phyloP scores from a whole-genome alignment of 2,888 invertebrate species.

The Apodemia duryi region DNA sequence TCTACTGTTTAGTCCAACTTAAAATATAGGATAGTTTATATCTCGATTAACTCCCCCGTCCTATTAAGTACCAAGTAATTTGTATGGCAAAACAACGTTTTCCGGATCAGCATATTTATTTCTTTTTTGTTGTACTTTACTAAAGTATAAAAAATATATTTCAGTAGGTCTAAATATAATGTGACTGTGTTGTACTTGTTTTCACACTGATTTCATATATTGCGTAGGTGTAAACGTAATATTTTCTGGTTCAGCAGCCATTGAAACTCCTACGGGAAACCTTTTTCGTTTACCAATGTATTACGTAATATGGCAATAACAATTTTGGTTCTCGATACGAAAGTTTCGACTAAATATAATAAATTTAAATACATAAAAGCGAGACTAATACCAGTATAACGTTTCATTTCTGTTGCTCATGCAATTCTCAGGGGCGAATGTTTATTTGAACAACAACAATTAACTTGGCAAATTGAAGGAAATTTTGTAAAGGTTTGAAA shows the following conservation, averaged over 20 bases:
- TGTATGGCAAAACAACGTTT: too few species aligned
- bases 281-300: constrained; percentile 1
- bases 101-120: too few species aligned
- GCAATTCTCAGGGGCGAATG: constrained; percentile 3
- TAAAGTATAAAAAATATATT: too few species aligned
- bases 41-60: too few species aligned
- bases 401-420: constrained; percentile 3
- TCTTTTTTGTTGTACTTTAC: too few species aligned
- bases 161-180: background rate
- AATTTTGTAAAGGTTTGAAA: background rate
- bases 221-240: background rate
- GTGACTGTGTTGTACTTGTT: background rate
- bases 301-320: constrained; percentile 5
- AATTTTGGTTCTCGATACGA: background rate
- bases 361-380: background rate
- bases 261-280: background rate
- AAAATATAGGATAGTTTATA: too few species aligned
- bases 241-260: background rate
- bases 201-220: background rate
- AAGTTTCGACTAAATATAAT: background rate
- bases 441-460: constrained; percentile 1
- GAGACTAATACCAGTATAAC: constrained; percentile 2
- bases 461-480: constrained; percentile 4
- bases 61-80: too few species aligned
- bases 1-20: too few species aligned